These are phyloP conservation scores for Anguilla rostrata DNA, from an alignment of 2,113 vertebrate species.

Conservation along the genomic window DNA sequence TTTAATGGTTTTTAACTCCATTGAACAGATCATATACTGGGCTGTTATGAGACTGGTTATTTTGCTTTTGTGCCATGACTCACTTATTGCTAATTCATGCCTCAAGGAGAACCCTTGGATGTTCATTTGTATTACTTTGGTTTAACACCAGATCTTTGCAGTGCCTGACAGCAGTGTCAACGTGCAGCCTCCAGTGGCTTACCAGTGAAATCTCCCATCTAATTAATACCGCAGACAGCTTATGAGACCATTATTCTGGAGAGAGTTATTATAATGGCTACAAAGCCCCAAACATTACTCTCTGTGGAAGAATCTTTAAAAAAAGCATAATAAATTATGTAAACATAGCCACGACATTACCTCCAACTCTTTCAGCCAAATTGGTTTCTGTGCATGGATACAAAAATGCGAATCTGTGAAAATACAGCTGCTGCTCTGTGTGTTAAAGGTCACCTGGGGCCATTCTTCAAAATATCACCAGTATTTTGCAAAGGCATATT, in stretches of 20 bases:
- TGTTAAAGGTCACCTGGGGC: too few species aligned
- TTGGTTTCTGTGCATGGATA: neutral
- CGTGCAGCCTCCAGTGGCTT: neutral
- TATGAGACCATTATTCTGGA: neutral
- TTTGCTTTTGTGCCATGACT: neutral
- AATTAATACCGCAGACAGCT: slow-evolving; percentile 1
- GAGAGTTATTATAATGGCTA: neutral
- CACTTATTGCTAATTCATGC: neutral
- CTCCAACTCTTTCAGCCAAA: neutral
- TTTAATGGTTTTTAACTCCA: neutral
- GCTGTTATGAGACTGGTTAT: neutral
- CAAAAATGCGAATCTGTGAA: too few species aligned
- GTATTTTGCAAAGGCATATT: neutral
- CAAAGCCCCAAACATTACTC: neutral
- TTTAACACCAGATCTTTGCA: neutral
- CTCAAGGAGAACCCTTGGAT: neutral
- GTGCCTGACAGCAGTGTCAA: neutral
- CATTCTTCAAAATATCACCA: neutral
- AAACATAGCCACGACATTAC: neutral
- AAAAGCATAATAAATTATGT: neutral
- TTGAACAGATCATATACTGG: neutral
- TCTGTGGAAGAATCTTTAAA: neutral
- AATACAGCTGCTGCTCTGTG: too few species aligned
- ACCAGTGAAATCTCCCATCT: neutral
- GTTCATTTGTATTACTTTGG: neutral